Conservation (phyloP, 37 sponge, comb jelly and placozoan genomes). For the Cliona cf. orientalis region DNA sequence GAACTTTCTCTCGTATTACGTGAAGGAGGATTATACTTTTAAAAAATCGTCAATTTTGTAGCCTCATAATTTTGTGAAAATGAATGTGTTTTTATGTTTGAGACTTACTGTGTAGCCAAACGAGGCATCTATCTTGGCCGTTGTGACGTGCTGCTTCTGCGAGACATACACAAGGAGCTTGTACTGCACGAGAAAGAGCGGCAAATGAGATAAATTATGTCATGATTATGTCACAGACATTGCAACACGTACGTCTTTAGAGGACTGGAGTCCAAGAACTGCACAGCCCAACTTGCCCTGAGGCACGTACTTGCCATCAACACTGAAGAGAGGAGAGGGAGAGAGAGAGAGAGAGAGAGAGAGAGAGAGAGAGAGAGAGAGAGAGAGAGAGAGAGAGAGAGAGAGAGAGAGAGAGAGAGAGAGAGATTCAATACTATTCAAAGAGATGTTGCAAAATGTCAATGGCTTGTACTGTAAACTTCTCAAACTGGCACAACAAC, state of each 20-base stretch:
- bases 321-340: slow-evolving; percentile 41
- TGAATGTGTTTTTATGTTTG: slow-evolving; percentile 6
- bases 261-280: slow-evolving; percentile 65
- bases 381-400: not conserved
- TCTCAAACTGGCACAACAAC: too few species aligned
- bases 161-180: slow-evolving; percentile 84
- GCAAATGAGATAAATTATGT: too few species aligned
- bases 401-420: not conserved
- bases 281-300: slow-evolving; percentile 89
- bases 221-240: too few species aligned
- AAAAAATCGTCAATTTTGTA: too few species aligned
- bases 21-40: too few species aligned
- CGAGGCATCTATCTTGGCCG: slow-evolving; percentile 66
- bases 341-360: not conserved
- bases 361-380: not conserved
- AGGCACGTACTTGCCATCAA: slow-evolving; percentile 79
- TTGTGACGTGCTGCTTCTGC: slow-evolving; percentile 68
- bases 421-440: not conserved
- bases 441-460: too few species aligned
- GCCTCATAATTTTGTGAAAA: too few species aligned
- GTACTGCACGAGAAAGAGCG: slow-evolving; percentile 58
- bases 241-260: slow-evolving; percentile 59
- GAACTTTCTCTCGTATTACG: too few species aligned
- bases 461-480: too few species aligned
- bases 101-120: slow-evolving; percentile 80